Percentiles rank a stretch among this genome's conserved stretches.
These are phyloP conservation scores for Gymnocypris eckloni DNA, from an alignment of 2,797 vertebrate species.

Conservation along the genomic window DNA sequence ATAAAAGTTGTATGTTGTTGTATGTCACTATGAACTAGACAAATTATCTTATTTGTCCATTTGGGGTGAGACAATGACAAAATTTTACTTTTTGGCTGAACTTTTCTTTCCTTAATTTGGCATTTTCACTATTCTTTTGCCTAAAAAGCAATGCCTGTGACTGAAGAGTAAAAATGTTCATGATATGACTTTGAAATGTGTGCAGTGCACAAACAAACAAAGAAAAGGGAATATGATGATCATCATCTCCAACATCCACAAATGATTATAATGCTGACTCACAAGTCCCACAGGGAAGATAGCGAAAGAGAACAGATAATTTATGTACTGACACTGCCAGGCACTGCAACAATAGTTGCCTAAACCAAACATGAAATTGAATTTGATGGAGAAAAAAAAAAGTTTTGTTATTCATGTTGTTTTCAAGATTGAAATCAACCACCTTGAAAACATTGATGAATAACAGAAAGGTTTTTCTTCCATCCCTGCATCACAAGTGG, in stretches of 20 bases:
- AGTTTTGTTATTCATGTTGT: not conserved
- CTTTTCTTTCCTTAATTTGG: not conserved
- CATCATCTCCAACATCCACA: conserved; percentile 25
- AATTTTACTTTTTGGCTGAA: not conserved
- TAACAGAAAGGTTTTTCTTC: not conserved
- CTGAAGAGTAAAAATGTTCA: not conserved
- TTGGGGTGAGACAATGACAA: not conserved
- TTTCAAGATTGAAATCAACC: conserved; percentile 12
- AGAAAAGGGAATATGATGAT: not conserved
- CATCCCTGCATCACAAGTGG: conserved; percentile 1
- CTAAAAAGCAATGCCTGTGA: conserved; percentile 56
- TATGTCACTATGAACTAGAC: not conserved
- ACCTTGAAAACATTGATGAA: conserved; percentile 2
- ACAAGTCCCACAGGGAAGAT: conserved; percentile 17
- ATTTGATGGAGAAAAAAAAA: not conserved
- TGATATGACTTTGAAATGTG: not conserved
- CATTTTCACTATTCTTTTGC: conserved; percentile 60
- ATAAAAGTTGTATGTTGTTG: not conserved
- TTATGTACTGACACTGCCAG: conserved; percentile 5
- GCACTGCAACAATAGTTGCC: conserved; percentile 13
- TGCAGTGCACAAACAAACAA: conserved; percentile 13
- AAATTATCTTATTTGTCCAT: not conserved
- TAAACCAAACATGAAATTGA: conserved; percentile 33
- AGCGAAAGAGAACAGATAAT: conserved; percentile 34
- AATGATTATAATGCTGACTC: conserved; percentile 29